phyloP scores from a whole-genome alignment of 2,797 vertebrate species.

The Spea hammondii region DNA sequence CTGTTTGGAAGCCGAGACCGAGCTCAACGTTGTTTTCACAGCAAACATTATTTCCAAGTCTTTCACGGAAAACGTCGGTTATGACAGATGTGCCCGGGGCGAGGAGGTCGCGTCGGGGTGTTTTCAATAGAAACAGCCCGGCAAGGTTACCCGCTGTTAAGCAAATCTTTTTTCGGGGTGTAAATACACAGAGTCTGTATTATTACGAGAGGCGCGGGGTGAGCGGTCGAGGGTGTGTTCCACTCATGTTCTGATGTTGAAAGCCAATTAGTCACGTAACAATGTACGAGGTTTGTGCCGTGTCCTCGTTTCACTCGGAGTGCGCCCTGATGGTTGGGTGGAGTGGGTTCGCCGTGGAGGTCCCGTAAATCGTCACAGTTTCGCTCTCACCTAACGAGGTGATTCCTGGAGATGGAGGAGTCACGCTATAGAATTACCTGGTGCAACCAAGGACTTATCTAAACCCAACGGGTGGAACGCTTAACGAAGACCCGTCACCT shows the following conservation, averaged over 20 bases:
- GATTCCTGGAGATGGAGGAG: background rate
- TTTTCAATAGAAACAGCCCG: constrained; percentile 23
- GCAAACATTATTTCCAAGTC: constrained; percentile 31
- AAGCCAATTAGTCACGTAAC: background rate
- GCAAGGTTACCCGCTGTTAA: background rate
- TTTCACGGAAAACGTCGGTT: constrained; percentile 17
- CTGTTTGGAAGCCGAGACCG: background rate
- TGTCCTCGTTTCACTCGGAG: background rate
- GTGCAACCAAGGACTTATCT: no score
- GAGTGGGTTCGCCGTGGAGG: background rate
- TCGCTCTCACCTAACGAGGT: no score
- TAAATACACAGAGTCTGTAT: no score
- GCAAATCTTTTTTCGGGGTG: no score
- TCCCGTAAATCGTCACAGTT: background rate
- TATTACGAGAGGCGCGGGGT: no score
- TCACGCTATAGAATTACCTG: background rate
- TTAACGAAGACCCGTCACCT: no score
- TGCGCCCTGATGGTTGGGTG: background rate
- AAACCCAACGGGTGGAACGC: no score
- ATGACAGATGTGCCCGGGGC: constrained; percentile 20
- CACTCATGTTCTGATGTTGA: background rate
- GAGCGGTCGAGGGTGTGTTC: background rate
- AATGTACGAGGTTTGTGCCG: background rate
- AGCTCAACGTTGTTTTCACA: constrained; percentile 31
- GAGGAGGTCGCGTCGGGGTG: background rate